Conservation (phyloP, 2,888 invertebrate species). For the Eristalinus aeneus region DNA sequence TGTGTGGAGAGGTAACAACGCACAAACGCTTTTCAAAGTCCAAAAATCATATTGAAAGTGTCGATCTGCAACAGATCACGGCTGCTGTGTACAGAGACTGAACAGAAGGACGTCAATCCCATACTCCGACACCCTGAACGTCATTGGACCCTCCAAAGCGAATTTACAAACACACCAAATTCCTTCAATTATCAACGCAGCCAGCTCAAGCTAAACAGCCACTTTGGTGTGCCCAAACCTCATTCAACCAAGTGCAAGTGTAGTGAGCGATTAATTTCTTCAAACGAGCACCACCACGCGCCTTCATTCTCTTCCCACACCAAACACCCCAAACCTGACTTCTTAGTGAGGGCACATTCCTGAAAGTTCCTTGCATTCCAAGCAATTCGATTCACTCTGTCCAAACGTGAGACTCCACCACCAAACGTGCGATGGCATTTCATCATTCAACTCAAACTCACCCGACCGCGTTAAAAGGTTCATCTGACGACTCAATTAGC, state of each 20-base stretch:
- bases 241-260: neutral
- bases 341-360: neutral
- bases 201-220: neutral
- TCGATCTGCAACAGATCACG: too few relatives aligned
- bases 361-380: neutral
- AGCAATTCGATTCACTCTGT: too few relatives aligned
- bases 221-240: neutral
- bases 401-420: neutral
- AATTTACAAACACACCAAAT: too few relatives aligned
- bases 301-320: neutral
- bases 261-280: neutral
- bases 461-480: neutral
- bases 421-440: neutral
- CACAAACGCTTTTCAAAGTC: too few relatives aligned
- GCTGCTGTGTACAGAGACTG: too few relatives aligned
- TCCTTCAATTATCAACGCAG: too few relatives aligned
- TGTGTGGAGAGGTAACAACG: too few relatives aligned
- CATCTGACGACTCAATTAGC: neutral
- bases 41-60: too few relatives aligned
- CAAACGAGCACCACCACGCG: neutral
- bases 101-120: too few relatives aligned
- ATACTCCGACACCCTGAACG: too few relatives aligned
- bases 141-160: too few relatives aligned
- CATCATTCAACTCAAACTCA: neutral
- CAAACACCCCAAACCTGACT: too few relatives aligned